Base-by-base conservation (phyloP, 2,113 vertebrate species). In the Mungos mungo region DNA sequence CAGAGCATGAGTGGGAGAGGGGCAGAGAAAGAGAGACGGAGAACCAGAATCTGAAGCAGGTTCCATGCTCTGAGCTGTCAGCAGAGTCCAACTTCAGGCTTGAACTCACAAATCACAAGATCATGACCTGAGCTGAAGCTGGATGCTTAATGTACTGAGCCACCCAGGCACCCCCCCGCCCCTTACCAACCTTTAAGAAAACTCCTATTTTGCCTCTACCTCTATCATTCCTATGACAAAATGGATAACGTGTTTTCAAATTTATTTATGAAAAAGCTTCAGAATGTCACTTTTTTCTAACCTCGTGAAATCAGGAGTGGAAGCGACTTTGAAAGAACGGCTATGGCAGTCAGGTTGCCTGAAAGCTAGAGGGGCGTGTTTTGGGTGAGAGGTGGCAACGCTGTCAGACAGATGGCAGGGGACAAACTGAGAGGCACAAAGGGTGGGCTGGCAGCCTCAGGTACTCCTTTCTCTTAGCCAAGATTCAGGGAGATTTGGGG, bases 331-430 rank as follows among this genome's bases (percentile, higher is more conserved):
- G 29, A 94, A 84, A 81, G 57, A 54, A 88, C 23, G 50, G 21
- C 72, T 38, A 60, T 18, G 35, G 65, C 54, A 81, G 29, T 88
- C 45, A 86, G 15, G 66, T 91, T 90, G 31, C 41, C 52, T 82
- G 80, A 82, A 93, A 94, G 31, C 66, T 85, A 10, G 35, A 74
- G 71, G 54, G 41, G 10, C 3, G 5, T 45, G n/a, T 60, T 47
- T 35, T 23, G 8, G 38, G 63, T 88, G 74, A 93, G 66, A 85
- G 33, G 80, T 90, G 66, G 33, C 38, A 29, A 7, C 45, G 31
- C 25, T 52, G 69, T 65, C 3, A 14, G 81, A 95, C 93, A 97
- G 94, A 97, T 88, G 88, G 90, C 52, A 82, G 23, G 88, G 80
- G 60, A 84, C 68, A 94, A 85, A 76, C 69, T 79, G 45, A 94